Conservation (phyloP, 2,113 vertebrate species). For the Prietella phreatophila region DNA sequence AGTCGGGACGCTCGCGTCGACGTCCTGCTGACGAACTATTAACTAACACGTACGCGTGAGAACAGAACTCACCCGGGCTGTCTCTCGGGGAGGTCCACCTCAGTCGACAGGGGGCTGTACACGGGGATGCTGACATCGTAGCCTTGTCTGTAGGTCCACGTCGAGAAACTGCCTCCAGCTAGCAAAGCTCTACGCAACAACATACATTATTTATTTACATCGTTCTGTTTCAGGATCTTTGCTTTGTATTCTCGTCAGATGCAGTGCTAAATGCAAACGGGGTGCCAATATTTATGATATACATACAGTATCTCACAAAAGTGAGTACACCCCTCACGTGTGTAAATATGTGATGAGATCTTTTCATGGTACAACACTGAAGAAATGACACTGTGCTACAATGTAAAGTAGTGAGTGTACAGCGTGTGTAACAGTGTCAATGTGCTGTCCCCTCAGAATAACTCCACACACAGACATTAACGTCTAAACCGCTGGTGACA, state of each 20-base stretch:
- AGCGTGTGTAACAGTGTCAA: no score
- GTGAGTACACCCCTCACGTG: no score
- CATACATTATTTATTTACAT: background rate
- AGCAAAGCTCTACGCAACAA: slow-evolving; percentile 82
- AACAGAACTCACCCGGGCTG: slow-evolving; percentile 83
- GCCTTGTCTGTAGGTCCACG: slow-evolving; percentile 96
- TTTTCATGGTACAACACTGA: no score
- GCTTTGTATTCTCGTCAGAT: background rate
- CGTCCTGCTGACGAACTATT: background rate
- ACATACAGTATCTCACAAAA: no score
- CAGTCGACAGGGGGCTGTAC: slow-evolving; percentile 86
- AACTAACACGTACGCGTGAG: background rate
- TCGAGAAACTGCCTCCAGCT: slow-evolving; percentile 95
- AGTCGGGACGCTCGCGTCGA: background rate
- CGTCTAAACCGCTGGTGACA: no score
- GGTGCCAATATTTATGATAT: no score
- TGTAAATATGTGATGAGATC: no score
- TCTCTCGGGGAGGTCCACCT: slow-evolving; percentile 85
- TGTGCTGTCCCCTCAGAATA: no score
- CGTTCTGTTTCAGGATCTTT: background rate
- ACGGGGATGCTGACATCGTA: slow-evolving; percentile 98
- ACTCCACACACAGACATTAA: no score
- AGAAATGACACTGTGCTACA: no score
- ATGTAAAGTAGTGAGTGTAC: no score
- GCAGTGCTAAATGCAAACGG: background rate